Percentiles rank a stretch among this genome's conserved stretches.
phyloP scores from a whole-genome alignment of 2,797 vertebrate genomes.

The Etheostoma perlongum region DNA sequence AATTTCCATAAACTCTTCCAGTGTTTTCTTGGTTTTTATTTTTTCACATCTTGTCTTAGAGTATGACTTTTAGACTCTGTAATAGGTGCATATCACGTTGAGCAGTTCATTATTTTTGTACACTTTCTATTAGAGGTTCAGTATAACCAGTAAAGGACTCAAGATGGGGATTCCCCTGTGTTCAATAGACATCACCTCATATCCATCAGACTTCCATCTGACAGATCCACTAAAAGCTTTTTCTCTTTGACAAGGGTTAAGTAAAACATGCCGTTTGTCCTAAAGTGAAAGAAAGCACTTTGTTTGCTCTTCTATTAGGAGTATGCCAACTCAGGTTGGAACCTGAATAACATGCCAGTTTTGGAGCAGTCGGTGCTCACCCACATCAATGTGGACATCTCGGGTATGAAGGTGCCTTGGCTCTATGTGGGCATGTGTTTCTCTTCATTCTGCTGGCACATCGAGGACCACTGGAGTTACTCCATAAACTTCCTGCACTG shows the following conservation, averaged over 20 bases:
- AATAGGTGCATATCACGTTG: background rate
- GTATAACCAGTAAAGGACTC: background rate
- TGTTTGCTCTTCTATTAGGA: constrained; percentile 82
- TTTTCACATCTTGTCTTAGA: background rate
- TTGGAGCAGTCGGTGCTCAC: constrained; percentile 97
- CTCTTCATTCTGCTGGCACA: constrained; percentile 99
- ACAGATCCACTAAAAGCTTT: background rate
- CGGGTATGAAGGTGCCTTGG: constrained; percentile 99
- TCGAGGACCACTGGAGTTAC: constrained; percentile 99
- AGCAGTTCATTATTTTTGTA: background rate
- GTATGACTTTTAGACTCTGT: background rate
- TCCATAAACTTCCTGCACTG: constrained; percentile 99
- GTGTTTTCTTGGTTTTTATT: background rate
- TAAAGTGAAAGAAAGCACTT: background rate
- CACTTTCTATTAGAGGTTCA: background rate
- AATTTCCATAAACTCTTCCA: background rate
- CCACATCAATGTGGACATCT: constrained; percentile 98
- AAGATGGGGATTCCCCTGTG: background rate
- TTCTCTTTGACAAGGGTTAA: background rate
- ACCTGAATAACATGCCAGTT: constrained; percentile 98
- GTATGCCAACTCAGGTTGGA: constrained; percentile 97
- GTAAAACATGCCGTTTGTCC: background rate
- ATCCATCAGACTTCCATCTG: background rate
- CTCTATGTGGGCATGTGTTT: constrained; percentile 99
- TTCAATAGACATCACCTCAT: background rate